phyloP scores from a whole-genome alignment of 2,797 vertebrate species.

The Eutrigla gurnardus region DNA sequence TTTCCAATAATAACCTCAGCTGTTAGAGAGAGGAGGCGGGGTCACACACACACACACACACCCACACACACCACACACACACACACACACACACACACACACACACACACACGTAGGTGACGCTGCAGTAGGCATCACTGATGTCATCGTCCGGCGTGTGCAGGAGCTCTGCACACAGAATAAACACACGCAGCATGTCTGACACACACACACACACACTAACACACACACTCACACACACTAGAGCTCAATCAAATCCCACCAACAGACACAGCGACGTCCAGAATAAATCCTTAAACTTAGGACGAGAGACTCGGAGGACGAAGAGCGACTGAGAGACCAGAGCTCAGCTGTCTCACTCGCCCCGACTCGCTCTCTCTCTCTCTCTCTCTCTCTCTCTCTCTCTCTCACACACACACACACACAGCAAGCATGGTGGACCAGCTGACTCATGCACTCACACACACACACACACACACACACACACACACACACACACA shows the following conservation, averaged over 20 bases:
- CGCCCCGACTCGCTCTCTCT: neutral
- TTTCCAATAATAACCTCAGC: slow-evolving; percentile 80
- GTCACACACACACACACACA: too few relatives aligned
- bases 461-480: slow-evolving; percentile 70
- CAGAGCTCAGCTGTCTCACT: slow-evolving; percentile 55
- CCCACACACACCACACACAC: too few relatives aligned
- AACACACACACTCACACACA: slow-evolving; percentile 26
- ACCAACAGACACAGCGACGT: neutral
- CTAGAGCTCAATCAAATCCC: slow-evolving; percentile 22
- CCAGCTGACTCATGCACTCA: slow-evolving; percentile 76
- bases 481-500: too few relatives aligned
- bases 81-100: too few relatives aligned
- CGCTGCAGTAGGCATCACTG: slow-evolving; percentile 91
- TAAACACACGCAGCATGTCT: slow-evolving; percentile 90
- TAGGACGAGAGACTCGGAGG: slow-evolving; percentile 34
- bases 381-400: neutral
- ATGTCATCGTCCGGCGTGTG: slow-evolving; percentile 89
- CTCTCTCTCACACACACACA: too few relatives aligned
- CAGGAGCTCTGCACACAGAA: slow-evolving; percentile 89
- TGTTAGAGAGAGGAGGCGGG: slow-evolving; percentile 48
- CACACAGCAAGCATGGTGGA: slow-evolving; percentile 39
- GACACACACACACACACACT: slow-evolving; percentile 45
- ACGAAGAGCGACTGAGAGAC: slow-evolving; percentile 33
- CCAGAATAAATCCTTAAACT: slow-evolving; percentile 27
- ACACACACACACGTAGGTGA: slow-evolving; percentile 76